A percentile compares a stretch with the other conserved stretches of the same genome.
phyloP scores from a whole-genome alignment of 30 jellyfish, hydroid and myxozoan genomes.

The Aurelia coerulea region DNA sequence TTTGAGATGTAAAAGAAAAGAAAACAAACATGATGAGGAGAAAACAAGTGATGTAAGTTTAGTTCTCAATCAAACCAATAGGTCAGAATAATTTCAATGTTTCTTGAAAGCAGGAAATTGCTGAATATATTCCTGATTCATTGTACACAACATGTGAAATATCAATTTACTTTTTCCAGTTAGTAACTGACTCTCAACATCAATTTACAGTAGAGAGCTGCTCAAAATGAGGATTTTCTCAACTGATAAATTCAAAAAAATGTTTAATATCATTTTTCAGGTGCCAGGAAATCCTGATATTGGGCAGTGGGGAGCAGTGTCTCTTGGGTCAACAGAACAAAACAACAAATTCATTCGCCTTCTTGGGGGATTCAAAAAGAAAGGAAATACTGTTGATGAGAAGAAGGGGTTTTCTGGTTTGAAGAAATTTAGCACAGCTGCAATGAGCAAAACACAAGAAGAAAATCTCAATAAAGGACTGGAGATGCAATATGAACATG shows the following conservation, averaged over 20 bases:
- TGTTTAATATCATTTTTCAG: neutral
- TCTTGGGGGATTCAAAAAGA: constrained; percentile 70
- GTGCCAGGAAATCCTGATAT: constrained; percentile 8
- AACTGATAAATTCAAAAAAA: no score
- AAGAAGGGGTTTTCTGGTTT: neutral
- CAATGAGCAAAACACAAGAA: constrained; percentile 58
- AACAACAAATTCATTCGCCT: constrained; percentile 67
- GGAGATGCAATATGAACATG: constrained; percentile 74
- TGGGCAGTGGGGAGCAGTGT: constrained; percentile 82
- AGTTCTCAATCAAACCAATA: neutral
- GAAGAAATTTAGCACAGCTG: constrained; percentile 55
- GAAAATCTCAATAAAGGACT: constrained; percentile 42
- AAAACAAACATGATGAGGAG: neutral
- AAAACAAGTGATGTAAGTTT: constrained; percentile 7
- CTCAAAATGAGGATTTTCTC: no score
- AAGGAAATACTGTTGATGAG: constrained; percentile 3
- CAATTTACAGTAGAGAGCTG: no score
- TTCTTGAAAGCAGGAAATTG: no score
- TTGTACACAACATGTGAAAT: no score
- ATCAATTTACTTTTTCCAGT: no score
- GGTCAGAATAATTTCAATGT: neutral
- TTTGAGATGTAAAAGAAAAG: neutral
- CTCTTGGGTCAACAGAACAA: constrained; percentile 57
- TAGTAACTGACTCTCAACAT: no score
- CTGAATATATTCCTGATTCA: no score